Conservation (phyloP, 2,797 vertebrate species). For the Myioborus miniatus region DNA sequence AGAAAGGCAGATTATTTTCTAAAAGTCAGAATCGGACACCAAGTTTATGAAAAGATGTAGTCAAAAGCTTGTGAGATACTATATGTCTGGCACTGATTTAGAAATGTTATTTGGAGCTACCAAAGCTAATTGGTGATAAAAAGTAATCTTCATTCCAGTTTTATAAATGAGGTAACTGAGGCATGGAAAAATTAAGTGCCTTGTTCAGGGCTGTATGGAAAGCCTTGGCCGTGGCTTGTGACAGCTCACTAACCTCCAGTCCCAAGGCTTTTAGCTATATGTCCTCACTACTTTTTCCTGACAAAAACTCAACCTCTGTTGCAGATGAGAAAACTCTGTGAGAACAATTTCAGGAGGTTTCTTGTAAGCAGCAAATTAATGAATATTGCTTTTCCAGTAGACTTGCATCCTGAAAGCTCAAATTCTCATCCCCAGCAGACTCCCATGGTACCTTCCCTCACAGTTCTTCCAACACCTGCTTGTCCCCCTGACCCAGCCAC, state of each 20-base stretch:
- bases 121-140: background rate
- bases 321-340: background rate
- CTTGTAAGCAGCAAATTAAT: background rate
- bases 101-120: background rate
- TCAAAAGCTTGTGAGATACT: background rate
- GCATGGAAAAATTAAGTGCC: background rate
- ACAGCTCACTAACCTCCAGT: background rate
- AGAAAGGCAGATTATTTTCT: background rate
- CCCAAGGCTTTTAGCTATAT: background rate
- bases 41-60: background rate
- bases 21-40: background rate
- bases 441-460: background rate
- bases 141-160: background rate
- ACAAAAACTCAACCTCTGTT: background rate
- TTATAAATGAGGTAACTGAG: background rate
- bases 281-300: background rate
- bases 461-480: background rate
- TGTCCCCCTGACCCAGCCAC: background rate
- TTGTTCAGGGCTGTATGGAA: background rate
- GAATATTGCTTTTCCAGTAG: background rate
- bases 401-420: background rate
- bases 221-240: background rate
- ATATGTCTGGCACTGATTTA: background rate
- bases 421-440: background rate
- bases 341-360: background rate